These are phyloP conservation scores for Oryctolagus cuniculus DNA, from an alignment of 2,113 vertebrate species.

Conservation along the genomic window mOryCun1.1 NC_091435.1:138047501-138048000, in stretches of 20 bases:
- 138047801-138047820: not conserved
- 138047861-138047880: not conserved
- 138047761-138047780: not conserved
- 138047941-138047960: not conserved
- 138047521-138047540: not conserved
- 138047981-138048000: conserved; percentile 3
- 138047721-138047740: not conserved
- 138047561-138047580: not conserved
- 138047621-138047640: not conserved
- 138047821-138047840: conserved; percentile 26
- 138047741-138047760: not conserved
- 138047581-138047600: not conserved
- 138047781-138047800: not conserved
- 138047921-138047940: not conserved
- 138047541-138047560: not conserved
- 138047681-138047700: not conserved
- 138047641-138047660: not conserved
- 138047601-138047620: not conserved
- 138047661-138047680: not conserved
- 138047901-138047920: conserved; percentile 12
- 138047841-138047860: not conserved
- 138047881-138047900: conserved; percentile 59
- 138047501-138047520: not conserved
- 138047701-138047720: not conserved
- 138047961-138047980: not conserved